Evolutionary conservation across 2,797 vertebrate species (phyloP).

Genomic region (Spatula clypeata): DNA sequence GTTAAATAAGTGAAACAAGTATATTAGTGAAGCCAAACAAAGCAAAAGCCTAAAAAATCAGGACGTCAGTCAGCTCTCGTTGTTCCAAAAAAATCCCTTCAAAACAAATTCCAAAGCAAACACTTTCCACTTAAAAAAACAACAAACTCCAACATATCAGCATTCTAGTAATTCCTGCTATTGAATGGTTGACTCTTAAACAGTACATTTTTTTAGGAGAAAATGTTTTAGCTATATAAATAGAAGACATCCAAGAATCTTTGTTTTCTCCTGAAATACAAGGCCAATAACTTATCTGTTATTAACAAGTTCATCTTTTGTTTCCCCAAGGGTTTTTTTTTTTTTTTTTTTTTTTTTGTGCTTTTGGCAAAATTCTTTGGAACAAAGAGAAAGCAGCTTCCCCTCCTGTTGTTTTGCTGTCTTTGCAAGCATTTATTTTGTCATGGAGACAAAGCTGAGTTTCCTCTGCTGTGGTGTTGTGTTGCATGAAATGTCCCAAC

Average conservation of each 20-base stretch:
- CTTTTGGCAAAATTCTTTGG: conserved; percentile 42
- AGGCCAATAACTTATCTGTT: conserved; percentile 63
- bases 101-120: conserved; percentile 58
- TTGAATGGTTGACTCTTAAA: conserved; percentile 7
- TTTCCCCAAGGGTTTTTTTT: conserved; percentile 1
- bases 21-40: conserved; percentile 7
- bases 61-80: background rate
- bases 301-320: conserved; percentile 60
- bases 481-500: conserved; percentile 19
- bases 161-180: conserved; percentile 53
- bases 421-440: conserved; percentile 52
- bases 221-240: conserved; percentile 19
- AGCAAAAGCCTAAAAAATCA: background rate
- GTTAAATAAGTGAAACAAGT: background rate
- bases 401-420: conserved; percentile 65
- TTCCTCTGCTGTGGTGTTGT: conserved; percentile 33
- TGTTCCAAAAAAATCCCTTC: background rate
- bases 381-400: conserved; percentile 65
- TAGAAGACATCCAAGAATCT: background rate
- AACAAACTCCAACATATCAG: background rate
- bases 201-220: conserved; percentile 32
- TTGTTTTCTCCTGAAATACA: conserved; percentile 39
- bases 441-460: conserved; percentile 48
- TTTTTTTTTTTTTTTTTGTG: background rate
- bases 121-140: background rate